These are phyloP conservation scores for Ameiurus melas DNA, from an alignment of 2,113 vertebrate genomes.

Conservation along the genomic window DNA sequence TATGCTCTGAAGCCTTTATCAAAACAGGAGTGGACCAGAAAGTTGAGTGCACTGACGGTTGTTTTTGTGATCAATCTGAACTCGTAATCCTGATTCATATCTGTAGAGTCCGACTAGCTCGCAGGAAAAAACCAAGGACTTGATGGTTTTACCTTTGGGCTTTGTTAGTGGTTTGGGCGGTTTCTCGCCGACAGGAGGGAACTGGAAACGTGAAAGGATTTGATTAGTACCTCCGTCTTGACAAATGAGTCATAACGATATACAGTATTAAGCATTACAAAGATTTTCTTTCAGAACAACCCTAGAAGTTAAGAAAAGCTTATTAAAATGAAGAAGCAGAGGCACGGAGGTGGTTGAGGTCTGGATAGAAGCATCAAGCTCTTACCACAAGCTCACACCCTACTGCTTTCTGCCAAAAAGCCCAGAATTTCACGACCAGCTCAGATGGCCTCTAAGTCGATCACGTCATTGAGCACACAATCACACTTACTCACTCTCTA, in stretches of 20 bases:
- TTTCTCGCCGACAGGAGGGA: constrained; percentile 28
- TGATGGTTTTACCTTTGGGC: constrained; percentile 26
- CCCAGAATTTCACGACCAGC: constrained; percentile 8
- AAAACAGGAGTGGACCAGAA: constrained; percentile 51
- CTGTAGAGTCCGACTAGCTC: constrained; percentile 30
- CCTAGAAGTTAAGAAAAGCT: constrained; percentile 30
- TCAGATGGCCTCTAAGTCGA: neutral
- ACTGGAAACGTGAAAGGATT: constrained; percentile 1
- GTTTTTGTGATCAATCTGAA: constrained; percentile 52
- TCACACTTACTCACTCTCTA: constrained; percentile 47
- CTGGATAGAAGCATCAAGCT: constrained; percentile 2
- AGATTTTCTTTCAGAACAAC: constrained; percentile 25
- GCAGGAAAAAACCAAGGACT: neutral
- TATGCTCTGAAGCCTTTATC: constrained; percentile 49
- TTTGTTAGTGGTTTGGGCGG: constrained; percentile 34
- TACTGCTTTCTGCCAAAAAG: constrained; percentile 46
- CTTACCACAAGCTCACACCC: constrained; percentile 43
- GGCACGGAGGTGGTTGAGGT: neutral
- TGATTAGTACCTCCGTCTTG: constrained; percentile 29
- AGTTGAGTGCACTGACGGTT: constrained; percentile 36
- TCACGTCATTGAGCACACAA: constrained; percentile 41
- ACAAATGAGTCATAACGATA: constrained; percentile 39
- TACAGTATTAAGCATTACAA: constrained; percentile 22
- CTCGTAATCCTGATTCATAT: constrained; percentile 59
- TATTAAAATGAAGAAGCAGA: constrained; percentile 24